Evolutionary conservation across 2,113 vertebrate genomes (phyloP).

Genomic region (Okapia johnstoni): DNA sequence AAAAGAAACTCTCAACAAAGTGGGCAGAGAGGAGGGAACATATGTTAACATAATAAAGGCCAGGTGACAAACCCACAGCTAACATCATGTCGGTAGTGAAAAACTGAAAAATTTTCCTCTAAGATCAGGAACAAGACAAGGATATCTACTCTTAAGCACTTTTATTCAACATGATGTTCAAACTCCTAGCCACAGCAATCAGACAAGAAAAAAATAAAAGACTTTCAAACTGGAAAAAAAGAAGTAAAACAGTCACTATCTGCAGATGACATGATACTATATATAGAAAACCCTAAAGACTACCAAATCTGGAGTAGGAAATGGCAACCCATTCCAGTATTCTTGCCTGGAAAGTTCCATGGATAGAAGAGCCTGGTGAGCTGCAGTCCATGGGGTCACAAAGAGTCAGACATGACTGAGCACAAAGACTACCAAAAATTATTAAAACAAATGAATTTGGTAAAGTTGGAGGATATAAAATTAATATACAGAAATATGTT

Average conservation of each 20-base stretch:
- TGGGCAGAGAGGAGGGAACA: not conserved
- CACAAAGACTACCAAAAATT: not conserved
- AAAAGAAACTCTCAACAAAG: not conserved
- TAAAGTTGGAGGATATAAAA: not conserved
- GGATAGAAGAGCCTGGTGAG: not conserved
- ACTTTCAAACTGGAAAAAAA: not conserved
- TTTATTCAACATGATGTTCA: not conserved
- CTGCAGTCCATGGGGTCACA: not conserved
- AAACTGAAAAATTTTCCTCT: not conserved
- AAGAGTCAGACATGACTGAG: not conserved
- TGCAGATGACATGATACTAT: not conserved
- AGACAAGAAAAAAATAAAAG: not conserved
- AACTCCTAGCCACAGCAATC: not conserved
- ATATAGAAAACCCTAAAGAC: not conserved
- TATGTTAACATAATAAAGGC: not conserved
- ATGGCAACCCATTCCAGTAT: not conserved
- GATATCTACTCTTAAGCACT: not conserved
- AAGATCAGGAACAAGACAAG: not conserved
- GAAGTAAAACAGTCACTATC: not conserved
- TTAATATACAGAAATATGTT: not conserved
- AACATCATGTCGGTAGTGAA: not conserved
- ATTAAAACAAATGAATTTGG: not conserved
- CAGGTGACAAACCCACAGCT: not conserved
- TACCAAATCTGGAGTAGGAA: not conserved
- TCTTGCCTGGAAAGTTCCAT: not conserved